These are phyloP conservation scores for Brienomyrus longianalis DNA, from an alignment of 2,113 vertebrate species.

Conservation along the genomic window DNA sequence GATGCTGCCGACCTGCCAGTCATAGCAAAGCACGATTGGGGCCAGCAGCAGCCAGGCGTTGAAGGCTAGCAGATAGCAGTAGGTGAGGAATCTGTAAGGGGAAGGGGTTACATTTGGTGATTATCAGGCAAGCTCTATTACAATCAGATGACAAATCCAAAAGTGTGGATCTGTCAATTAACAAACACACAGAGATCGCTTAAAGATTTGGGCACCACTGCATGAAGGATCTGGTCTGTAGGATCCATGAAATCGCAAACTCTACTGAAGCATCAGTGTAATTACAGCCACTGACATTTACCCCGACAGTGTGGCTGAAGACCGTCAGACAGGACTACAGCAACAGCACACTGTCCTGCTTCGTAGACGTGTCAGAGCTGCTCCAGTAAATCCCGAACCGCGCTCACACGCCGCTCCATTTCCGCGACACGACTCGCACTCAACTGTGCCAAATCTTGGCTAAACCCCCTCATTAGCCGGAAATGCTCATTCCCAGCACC, in stretches of 20 bases:
- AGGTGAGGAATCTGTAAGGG: constrained; percentile 78
- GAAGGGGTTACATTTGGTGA: neutral
- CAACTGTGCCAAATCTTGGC: neutral
- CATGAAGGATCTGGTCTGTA: neutral
- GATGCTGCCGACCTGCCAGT: constrained; percentile 98
- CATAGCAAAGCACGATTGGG: constrained; percentile 83
- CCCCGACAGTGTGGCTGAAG: neutral
- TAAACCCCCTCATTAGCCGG: neutral
- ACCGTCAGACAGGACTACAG: neutral
- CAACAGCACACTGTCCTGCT: neutral
- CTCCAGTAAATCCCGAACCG: neutral
- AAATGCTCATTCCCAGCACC: neutral
- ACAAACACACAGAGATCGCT: neutral
- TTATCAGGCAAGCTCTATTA: neutral
- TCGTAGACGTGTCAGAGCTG: neutral
- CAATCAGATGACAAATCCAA: neutral
- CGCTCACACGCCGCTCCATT: neutral
- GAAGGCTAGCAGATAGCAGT: constrained; percentile 88
- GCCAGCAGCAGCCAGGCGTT: constrained; percentile 88
- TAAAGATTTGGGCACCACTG: neutral
- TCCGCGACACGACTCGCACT: neutral
- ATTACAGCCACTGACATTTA: neutral
- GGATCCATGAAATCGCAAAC: neutral
- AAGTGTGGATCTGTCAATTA: neutral
- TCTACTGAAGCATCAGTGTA: neutral